Base-by-base conservation (phyloP, 2,797 vertebrate species). In the Eurystomus glaucurus region DNA sequence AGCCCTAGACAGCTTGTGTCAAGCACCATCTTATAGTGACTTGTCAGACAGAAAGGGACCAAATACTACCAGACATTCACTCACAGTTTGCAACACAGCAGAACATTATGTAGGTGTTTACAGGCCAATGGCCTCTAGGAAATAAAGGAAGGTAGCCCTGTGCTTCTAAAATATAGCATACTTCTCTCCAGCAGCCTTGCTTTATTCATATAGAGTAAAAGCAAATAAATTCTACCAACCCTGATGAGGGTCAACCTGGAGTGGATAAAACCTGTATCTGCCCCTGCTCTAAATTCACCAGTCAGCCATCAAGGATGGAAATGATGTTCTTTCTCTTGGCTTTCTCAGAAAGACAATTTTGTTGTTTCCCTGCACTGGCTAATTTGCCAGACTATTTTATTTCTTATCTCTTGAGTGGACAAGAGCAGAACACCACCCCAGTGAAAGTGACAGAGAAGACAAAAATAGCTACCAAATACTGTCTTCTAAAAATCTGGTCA, bases 261-360 rank as follows among this genome's bases (percentile, higher is more conserved):
- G 22, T 33, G 12, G 50, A 83, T 75, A 87, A 91, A 91, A 97
- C 28, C 20, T 43, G 9, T 48, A n/a, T 61, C n/a, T 77, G 9
- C 21, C 29, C 33, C 45, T 74, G 10, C 12, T 71, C 66, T 58
- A 87, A 84, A 85, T 72, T 68, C 51, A 87, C 29, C 37, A 31
- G 11, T 70, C 68, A 89, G 29, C 14, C 51, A 66, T 43, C 55
- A 74, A 68, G 45, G 26, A 81, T 8, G 22, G 33, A 89, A 94
- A 71, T 33, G 1, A 16, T 6, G 6, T 66, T 82, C 26, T 70
- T 79, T 45, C 33, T 64, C 60, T 39, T 22, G 18, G 9, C 45
- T 89, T 77, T 94, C 92, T 77, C 51, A 79, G 60, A 93, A 91
- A 95, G 41, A 87, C 23, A 55, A 66, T 83, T 85, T 87, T 9